Base-by-base conservation (phyloP, 2,888 invertebrate species). In the Altica lythri region DNA sequence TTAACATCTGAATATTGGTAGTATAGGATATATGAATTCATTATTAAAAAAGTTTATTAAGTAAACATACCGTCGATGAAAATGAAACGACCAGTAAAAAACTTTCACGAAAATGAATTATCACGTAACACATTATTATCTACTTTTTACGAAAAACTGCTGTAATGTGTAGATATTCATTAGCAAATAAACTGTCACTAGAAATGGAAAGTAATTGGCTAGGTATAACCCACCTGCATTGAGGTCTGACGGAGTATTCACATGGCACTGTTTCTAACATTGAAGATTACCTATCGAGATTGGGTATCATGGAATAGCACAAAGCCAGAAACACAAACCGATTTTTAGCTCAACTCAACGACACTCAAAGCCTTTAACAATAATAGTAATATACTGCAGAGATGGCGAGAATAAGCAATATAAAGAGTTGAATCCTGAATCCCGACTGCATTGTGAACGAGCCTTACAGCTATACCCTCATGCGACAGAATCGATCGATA, bases 401-500 rank as follows among this genome's bases (percentile, higher is more conserved):
- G 65, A 66, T 64, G 67, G 64, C 66, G 61, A 67, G 63, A 68
- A 67, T 68, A 64, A 65, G 64, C 66, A 60, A 55, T 65, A 55
- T 59, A 68, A 57, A 66, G 67, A 64, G 67, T 56, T 56, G 64
- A 61, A 64, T 64, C 65, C 59, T 65, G 65, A 67, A 65, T 60
- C 61, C 60, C 55, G 62, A 30, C 29, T 51, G 27, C 61, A 60
- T 72, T 70, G 71, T 68, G 70, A 72, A 70, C 70, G 68, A 69
- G 69, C 70, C 71, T 70, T 69, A 70, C 69, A 69, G 29, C 37
- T 72, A 49, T 70, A 71, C 71, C 70, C 71, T 73, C 73, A 75
- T 75, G 75, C 74, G 75, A 74, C 74, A 74, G 68, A 71, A 68
- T 68, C 70, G 73, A 75, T 75, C 75, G 73, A 75, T 75, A 75